Conservation (phyloP, 2,113 vertebrate species). For the Callospermophilus lateralis region DNA sequence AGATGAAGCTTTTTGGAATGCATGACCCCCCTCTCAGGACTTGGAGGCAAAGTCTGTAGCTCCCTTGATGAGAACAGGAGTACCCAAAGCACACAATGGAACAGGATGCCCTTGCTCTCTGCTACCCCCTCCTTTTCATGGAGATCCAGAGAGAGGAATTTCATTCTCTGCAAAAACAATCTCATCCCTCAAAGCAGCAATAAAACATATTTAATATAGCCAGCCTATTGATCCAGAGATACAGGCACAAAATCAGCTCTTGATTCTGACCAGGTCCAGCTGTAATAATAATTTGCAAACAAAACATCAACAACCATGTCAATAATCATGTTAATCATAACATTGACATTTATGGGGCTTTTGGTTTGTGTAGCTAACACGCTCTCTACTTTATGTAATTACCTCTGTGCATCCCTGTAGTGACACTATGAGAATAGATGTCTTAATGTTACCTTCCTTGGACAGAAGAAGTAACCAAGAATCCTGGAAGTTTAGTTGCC, state of each 20-base stretch:
- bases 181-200: neutral
- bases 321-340: neutral
- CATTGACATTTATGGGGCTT: neutral
- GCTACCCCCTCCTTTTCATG: fast-evolving
- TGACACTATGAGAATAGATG: neutral
- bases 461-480: neutral
- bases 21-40: neutral
- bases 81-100: neutral
- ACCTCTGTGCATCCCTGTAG: neutral
- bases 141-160: neutral
- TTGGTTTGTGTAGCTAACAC: neutral
- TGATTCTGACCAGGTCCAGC: neutral
- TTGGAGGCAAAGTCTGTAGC: neutral
- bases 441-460: neutral
- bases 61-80: neutral
- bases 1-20: neutral
- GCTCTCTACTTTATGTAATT: neutral
- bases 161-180: neutral
- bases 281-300: neutral
- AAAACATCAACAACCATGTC: neutral
- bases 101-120: neutral
- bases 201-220: neutral
- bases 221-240: neutral
- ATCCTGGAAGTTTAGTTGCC: neutral
- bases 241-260: neutral